Evolutionary conservation across 2,113 vertebrate genomes (phyloP).

Genomic region (Notechis scutatus): DNA sequence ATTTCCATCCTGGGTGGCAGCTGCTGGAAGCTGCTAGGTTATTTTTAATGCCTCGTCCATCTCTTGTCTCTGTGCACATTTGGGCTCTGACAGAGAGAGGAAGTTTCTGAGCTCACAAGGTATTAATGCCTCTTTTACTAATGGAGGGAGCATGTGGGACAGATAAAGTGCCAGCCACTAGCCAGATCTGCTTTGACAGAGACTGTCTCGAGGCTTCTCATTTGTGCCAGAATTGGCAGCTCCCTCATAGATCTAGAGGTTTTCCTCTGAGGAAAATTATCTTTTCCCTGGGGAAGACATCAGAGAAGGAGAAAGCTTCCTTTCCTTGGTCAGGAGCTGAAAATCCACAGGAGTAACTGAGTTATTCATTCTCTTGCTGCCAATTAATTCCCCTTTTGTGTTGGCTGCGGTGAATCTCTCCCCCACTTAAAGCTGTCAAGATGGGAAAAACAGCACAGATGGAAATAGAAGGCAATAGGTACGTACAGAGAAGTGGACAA

Average conservation of each 20-base stretch:
- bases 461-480: slow-evolving; percentile 3
- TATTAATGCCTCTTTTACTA: slow-evolving; percentile 28
- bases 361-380: neutral
- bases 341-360: neutral
- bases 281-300: neutral
- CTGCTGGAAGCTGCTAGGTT: neutral
- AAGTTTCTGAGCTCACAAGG: slow-evolving; percentile 2
- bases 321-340: neutral
- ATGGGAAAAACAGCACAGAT: slow-evolving; percentile 7
- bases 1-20: slow-evolving; percentile 10
- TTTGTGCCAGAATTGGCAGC: neutral
- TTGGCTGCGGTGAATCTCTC: neutral
- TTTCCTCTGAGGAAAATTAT: neutral
- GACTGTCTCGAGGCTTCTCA: neutral
- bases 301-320: neutral
- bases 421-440: neutral
- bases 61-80: slow-evolving; percentile 24
- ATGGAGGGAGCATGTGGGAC: slow-evolving; percentile 20
- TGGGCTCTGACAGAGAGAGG: slow-evolving; percentile 26
- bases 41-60: slow-evolving; percentile 32
- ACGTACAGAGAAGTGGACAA: neutral
- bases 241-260: no score
- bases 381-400: neutral
- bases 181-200: neutral
- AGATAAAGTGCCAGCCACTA: neutral